Conservation (phyloP, 2,888 invertebrate species). For the Andricus curvator region DNA sequence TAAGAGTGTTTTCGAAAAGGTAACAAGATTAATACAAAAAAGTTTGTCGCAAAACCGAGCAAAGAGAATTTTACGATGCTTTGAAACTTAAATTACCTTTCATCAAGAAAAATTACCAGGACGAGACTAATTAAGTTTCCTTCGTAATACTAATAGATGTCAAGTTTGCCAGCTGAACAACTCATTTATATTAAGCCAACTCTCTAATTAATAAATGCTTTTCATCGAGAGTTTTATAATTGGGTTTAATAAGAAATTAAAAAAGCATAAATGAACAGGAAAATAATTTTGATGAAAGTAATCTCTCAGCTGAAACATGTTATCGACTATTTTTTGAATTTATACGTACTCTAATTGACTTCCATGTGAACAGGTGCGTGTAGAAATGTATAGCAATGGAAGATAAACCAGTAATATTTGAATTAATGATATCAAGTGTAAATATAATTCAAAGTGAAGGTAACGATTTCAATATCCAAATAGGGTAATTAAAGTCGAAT, state of each 20-base stretch:
- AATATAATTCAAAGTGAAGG: neutral
- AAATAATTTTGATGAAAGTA: neutral
- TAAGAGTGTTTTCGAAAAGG: conserved; percentile 21
- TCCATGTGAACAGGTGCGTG: too few species aligned
- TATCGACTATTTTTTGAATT: too few species aligned
- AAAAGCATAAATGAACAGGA: neutral
- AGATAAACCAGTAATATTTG: neutral
- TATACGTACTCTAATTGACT: too few species aligned
- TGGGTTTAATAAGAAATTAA: neutral
- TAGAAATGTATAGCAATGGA: too few species aligned
- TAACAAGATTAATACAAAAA: conserved; percentile 34
- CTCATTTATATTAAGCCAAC: neutral
- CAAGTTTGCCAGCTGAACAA: neutral
- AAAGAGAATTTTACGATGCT: conserved; percentile 16
- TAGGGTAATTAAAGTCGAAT: neutral
- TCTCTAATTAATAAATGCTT: neutral
- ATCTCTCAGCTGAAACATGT: neutral
- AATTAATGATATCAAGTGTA: neutral
- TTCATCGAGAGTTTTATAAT: neutral
- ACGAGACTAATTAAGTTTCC: conserved; percentile 13
- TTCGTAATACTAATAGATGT: neutral
- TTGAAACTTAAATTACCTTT: neutral
- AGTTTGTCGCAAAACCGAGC: neutral
- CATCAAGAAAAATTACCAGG: conserved; percentile 2
- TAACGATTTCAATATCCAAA: neutral